A percentile compares a stretch with the other conserved stretches of the same genome.
Conservation (phyloP, 2,888 invertebrate species). For the Mystacides longicornis region DNA sequence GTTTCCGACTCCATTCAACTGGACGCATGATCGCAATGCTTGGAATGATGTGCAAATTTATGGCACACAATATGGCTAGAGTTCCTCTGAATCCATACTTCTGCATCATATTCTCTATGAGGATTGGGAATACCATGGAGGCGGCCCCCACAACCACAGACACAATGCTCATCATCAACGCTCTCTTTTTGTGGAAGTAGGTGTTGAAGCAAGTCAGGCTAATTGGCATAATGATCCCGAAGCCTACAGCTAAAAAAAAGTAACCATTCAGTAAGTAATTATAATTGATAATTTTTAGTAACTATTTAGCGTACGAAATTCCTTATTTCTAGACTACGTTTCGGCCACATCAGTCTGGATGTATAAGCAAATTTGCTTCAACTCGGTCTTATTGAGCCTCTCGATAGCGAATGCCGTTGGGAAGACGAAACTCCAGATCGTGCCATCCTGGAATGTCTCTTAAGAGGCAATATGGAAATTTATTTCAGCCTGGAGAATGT, state of each 20-base stretch:
- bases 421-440: no score
- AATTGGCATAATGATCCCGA: constrained; percentile 66
- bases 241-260: constrained; percentile 54
- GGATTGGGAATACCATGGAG: constrained; percentile 59
- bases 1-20: constrained; percentile 42
- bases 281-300: no score
- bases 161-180: constrained; percentile 67
- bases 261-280: background rate
- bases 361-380: no score
- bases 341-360: no score
- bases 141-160: constrained; percentile 63
- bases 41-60: constrained; percentile 59
- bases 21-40: constrained; percentile 69
- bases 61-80: constrained; percentile 55
- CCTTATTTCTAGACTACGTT: no score
- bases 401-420: no score
- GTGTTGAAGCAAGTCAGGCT: constrained; percentile 67
- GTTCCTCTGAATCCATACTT: constrained; percentile 66
- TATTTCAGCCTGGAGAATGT: no score
- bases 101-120: constrained; percentile 53
- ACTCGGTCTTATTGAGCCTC: no score
- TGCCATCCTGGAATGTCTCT: no score
- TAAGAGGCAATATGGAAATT: no score
- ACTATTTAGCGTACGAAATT: no score
- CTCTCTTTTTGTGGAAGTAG: constrained; percentile 62